Evolutionary conservation across 2,113 vertebrate species (phyloP).

Genomic region (Peromyscus leucopus): DNA sequence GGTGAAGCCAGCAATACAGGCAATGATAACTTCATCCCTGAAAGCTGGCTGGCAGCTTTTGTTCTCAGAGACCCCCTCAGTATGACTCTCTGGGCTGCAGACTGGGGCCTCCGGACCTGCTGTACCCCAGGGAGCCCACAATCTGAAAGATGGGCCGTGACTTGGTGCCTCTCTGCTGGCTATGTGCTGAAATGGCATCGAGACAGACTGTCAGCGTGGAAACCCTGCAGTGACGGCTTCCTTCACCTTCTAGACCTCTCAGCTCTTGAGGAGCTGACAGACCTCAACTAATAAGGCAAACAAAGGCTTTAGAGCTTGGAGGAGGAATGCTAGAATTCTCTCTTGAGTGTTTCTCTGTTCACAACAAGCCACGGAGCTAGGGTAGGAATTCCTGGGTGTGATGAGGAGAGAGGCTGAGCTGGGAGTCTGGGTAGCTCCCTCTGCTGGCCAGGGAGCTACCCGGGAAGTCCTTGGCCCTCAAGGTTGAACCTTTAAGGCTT

Average conservation of each 20-base stretch:
- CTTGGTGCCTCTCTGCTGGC: slow-evolving; percentile 84
- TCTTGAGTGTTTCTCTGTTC: slow-evolving; percentile 86
- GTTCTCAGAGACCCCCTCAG: slow-evolving; percentile 42
- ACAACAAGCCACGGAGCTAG: slow-evolving; percentile 85
- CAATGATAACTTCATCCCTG: slow-evolving; percentile 13
- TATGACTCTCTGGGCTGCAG: slow-evolving; percentile 67
- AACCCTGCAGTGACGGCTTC: slow-evolving; percentile 87
- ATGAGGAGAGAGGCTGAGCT: slow-evolving; percentile 28
- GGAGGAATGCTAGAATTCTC: slow-evolving; percentile 87
- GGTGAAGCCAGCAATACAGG: neutral
- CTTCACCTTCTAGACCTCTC: slow-evolving; percentile 85
- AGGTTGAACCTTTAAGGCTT: neutral
- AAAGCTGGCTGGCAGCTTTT: slow-evolving; percentile 42
- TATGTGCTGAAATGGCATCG: slow-evolving; percentile 82
- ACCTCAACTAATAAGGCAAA: slow-evolving; percentile 88
- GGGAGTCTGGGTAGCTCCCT: neutral
- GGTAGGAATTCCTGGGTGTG: slow-evolving; percentile 76
- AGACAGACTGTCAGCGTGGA: slow-evolving; percentile 86
- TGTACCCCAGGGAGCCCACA: slow-evolving; percentile 76
- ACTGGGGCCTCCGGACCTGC: slow-evolving; percentile 30
- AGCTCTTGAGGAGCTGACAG: slow-evolving; percentile 83
- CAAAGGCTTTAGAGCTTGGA: slow-evolving; percentile 86
- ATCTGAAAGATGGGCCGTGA: slow-evolving; percentile 85
- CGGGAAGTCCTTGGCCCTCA: neutral
- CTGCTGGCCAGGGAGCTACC: neutral